Evolutionary conservation across 2,797 vertebrate genomes (phyloP).

Genomic region (Prunella strophiata): DNA sequence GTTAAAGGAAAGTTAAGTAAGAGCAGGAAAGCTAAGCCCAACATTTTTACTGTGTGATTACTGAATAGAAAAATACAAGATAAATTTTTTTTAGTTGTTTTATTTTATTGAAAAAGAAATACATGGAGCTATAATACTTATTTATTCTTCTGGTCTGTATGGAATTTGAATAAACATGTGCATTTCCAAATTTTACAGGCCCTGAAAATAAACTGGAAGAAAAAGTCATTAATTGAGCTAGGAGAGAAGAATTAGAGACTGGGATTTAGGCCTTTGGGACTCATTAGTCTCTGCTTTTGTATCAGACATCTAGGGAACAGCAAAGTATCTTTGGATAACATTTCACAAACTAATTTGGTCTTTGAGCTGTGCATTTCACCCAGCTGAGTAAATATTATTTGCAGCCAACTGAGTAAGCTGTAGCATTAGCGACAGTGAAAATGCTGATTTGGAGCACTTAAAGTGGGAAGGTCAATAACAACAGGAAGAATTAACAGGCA

Average conservation of each 20-base stretch:
- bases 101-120: background rate
- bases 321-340: conserved; percentile 6
- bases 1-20: background rate
- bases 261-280: background rate
- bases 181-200: background rate
- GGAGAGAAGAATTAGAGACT: background rate
- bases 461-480: background rate
- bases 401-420: background rate
- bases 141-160: background rate
- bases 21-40: background rate
- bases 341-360: conserved; percentile 8
- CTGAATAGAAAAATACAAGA: background rate
- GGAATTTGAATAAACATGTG: background rate
- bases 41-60: background rate
- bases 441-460: conserved; percentile 2
- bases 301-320: background rate
- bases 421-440: background rate
- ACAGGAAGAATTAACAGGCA: background rate
- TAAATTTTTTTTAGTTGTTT: background rate
- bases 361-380: conserved; percentile 15
- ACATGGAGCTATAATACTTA: background rate
- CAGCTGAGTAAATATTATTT: conserved; percentile 47
- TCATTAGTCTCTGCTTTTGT: conserved; percentile 44
- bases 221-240: background rate
- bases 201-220: conserved; percentile 14